Evolutionary conservation across 2,797 vertebrate species (phyloP).

Genomic region (Heliangelus exortis): DNA sequence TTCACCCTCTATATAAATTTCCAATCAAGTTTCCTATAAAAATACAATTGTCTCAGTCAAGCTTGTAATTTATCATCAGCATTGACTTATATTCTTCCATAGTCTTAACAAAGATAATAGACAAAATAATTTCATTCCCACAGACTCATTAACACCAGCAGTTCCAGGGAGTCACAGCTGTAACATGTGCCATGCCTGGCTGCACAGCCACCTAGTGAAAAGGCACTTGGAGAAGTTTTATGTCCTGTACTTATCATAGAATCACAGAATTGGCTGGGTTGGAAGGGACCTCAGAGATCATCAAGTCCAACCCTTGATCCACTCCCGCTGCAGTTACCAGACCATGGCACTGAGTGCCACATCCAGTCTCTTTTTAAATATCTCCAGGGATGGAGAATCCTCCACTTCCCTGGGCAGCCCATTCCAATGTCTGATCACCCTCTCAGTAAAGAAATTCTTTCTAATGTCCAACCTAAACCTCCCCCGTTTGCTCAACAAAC

Average conservation of each 20-base stretch:
- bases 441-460: too few relatives aligned
- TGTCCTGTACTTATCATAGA: rapidly evolving
- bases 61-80: not conserved
- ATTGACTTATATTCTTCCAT: not conserved
- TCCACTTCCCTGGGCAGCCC: too few relatives aligned
- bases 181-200: not conserved
- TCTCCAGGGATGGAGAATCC: too few relatives aligned
- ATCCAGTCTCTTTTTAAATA: too few relatives aligned
- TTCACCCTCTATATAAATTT: not conserved
- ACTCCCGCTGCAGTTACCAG: too few relatives aligned
- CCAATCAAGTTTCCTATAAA: constrained; percentile 1
- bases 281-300: too few relatives aligned
- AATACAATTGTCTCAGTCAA: not conserved
- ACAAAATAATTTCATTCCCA: not conserved
- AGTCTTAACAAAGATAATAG: not conserved
- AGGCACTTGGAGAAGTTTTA: not conserved
- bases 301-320: too few relatives aligned
- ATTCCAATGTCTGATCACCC: too few relatives aligned
- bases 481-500: not conserved
- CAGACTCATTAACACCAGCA: not conserved
- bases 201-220: not conserved
- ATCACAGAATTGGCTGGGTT: too few relatives aligned
- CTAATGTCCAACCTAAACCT: too few relatives aligned
- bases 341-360: too few relatives aligned
- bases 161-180: not conserved